phyloP scores from a whole-genome alignment of 2,797 vertebrate species.

The Silurus lanzhouensis region DNA sequence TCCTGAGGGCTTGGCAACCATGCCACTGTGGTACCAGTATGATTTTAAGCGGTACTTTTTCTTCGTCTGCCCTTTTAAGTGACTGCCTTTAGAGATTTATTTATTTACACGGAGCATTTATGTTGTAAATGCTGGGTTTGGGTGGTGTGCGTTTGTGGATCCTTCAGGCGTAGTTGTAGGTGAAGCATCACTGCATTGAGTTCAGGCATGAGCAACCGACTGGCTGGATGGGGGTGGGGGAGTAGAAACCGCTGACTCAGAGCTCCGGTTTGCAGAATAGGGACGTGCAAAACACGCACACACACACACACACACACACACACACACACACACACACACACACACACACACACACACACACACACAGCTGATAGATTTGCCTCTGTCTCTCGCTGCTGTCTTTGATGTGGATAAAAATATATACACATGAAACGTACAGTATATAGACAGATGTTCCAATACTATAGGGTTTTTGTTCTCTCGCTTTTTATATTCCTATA shows the following conservation, averaged over 20 bases:
- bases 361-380: slow-evolving; percentile 65
- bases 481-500: neutral
- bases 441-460: neutral
- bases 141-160: slow-evolving; percentile 48
- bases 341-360: too few relatives aligned
- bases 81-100: neutral
- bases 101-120: neutral
- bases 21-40: neutral
- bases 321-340: too few relatives aligned
- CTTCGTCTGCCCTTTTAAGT: neutral
- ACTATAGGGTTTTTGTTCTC: neutral
- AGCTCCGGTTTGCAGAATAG: slow-evolving; percentile 69
- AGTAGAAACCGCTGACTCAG: slow-evolving; percentile 74
- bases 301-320: too few relatives aligned
- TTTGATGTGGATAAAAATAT: neutral
- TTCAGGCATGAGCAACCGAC: slow-evolving; percentile 40
- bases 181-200: slow-evolving; percentile 57
- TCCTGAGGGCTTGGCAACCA: neutral
- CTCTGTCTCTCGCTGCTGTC: neutral
- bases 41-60: slow-evolving; percentile 8
- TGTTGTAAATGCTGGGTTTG: slow-evolving; percentile 6
- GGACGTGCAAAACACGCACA: slow-evolving; percentile 59
- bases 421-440: neutral
- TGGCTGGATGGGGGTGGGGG: slow-evolving; percentile 26
- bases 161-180: slow-evolving; percentile 54